Evolutionary conservation across 2,797 vertebrate species (phyloP).

Genomic region (Hyperoplus lanceolatus): DNA sequence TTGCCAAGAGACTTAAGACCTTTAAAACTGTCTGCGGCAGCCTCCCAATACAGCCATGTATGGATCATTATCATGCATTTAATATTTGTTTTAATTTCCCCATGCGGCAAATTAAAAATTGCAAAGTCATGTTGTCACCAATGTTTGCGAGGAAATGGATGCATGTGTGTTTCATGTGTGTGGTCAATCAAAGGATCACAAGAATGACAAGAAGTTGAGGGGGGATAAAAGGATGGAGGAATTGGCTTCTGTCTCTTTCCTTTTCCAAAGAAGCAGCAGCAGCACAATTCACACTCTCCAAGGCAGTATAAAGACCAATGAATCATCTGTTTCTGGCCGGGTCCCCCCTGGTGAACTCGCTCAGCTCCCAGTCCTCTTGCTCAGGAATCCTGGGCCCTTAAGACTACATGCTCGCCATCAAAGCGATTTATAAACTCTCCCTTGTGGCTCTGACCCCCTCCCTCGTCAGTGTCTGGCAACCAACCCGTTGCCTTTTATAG

Average conservation of each 20-base stretch:
- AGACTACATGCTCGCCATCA: constrained; percentile 78
- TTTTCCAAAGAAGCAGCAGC: constrained; percentile 56
- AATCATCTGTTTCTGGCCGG: constrained; percentile 79
- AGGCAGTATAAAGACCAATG: constrained; percentile 59
- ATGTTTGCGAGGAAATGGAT: constrained; percentile 8
- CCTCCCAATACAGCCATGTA: background rate
- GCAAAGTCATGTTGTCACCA: background rate
- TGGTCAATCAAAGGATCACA: constrained; percentile 35
- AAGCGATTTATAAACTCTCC: constrained; percentile 85
- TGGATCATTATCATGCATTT: background rate
- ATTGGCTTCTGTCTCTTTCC: constrained; percentile 30
- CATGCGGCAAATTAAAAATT: background rate
- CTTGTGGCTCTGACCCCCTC: constrained; percentile 70
- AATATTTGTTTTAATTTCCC: background rate
- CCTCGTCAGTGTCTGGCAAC: constrained; percentile 78
- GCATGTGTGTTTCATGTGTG: constrained; percentile 9
- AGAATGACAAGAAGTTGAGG: constrained; percentile 33
- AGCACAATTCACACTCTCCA: constrained; percentile 39
- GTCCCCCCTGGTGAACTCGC: constrained; percentile 57
- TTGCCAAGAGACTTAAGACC: constrained; percentile 6
- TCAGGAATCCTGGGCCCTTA: constrained; percentile 80
- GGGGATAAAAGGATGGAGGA: background rate
- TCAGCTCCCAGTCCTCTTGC: constrained; percentile 58
- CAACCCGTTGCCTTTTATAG: constrained; percentile 88
- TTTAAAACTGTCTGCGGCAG: background rate